Base-by-base conservation (phyloP, 2,113 vertebrate genomes). In the Noturus placidus region DNA sequence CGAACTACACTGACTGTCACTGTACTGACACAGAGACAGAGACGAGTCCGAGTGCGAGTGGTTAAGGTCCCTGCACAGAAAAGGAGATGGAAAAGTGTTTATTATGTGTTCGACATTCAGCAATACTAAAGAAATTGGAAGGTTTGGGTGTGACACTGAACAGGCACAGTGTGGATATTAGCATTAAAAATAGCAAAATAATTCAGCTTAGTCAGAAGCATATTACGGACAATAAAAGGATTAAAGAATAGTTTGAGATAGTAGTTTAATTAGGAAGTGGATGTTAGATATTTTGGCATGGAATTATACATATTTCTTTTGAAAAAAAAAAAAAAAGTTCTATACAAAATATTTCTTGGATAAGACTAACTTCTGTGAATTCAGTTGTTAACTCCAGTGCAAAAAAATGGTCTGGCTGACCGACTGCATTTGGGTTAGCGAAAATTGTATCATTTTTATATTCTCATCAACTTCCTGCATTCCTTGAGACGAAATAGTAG, bases 41-140 rank as follows among this genome's bases (percentile, higher is more conserved):
- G 97, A 95, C 78, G 97, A 96, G 90, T 99, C 98, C 13, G 97
- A 98, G 94, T 98, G 97, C 1, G 97, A 98, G 88, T 92, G 96
- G 91, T 96, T 96, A 89, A 98, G 93, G 89, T 98, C 97, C 94
- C 97, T 98, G 85, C 4, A 67, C 3, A 84, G 57, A 85, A 33
- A 50, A 79, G 59, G 15, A 61, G 35, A 10, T 27, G 46, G 46
- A 11, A 50, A 38, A 82, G 54, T 33, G 13, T 38, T 54, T 27
- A 50, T 33, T 4, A 2, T 61, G 35, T n/a, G 59, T 42, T 10
- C 15, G 35, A 56, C 22, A 54, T 79, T 79, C 59, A 79, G 3
- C 25, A 78, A 38, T 38, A 38, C 6, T 59, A 35, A 19, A 30
- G 17, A 80, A 57, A 80, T 5, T n/a, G 7, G 5, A 74, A 50